These are phyloP conservation scores for Conus betulinus DNA, from an alignment of 1,140 invertebrate species.

Conservation along the genomic window DNA sequence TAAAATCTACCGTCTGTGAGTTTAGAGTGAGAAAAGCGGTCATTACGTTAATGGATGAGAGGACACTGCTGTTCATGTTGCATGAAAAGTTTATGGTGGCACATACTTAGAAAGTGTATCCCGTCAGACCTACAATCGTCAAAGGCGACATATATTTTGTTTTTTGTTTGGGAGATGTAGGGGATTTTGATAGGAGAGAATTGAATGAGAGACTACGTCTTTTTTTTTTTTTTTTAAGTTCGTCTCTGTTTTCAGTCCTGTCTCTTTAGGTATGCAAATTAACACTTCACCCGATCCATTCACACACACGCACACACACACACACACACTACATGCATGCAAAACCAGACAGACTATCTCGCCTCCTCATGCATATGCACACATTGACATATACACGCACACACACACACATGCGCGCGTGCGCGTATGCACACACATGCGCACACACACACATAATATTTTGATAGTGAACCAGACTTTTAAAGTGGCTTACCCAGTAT, in stretches of 20 bases:
- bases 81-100: too few relatives aligned
- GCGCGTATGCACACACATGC: neutral
- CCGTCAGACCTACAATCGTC: too few relatives aligned
- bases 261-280: neutral
- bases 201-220: neutral
- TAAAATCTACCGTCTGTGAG: too few relatives aligned
- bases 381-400: neutral
- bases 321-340: neutral
- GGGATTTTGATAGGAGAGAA: neutral
- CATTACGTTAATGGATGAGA: too few relatives aligned
- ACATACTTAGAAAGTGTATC: too few relatives aligned
- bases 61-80: too few relatives aligned
- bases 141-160: too few relatives aligned
- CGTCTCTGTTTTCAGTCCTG: neutral
- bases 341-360: too few relatives aligned
- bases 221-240: neutral
- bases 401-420: neutral
- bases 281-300: neutral
- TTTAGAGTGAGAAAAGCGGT: too few relatives aligned
- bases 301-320: neutral
- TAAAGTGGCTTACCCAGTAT: too few relatives aligned
- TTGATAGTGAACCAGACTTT: too few relatives aligned
- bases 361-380: neutral
- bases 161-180: too few relatives aligned
- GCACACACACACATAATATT: neutral